Evolutionary conservation across 2,888 invertebrate species (phyloP).

Genomic region (Tipula confusa): DNA sequence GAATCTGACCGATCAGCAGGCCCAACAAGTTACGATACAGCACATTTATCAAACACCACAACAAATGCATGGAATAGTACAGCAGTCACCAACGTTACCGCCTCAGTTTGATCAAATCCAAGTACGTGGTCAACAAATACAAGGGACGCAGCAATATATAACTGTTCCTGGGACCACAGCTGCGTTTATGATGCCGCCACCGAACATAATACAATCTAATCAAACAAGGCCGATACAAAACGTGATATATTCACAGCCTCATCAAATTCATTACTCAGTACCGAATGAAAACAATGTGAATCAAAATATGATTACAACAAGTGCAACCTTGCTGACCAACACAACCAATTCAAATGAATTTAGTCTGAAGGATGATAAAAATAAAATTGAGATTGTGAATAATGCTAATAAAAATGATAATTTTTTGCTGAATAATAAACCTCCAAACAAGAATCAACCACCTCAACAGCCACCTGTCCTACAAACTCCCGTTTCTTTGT

Average conservation of each 20-base stretch:
- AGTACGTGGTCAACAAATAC: slow-evolving; percentile 35
- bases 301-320: slow-evolving; percentile 32
- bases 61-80: slow-evolving; percentile 37
- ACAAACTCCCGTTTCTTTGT: slow-evolving; percentile 33
- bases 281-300: slow-evolving; percentile 33
- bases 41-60: slow-evolving; percentile 38
- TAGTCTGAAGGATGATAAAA: not conserved
- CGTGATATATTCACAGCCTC: slow-evolving; percentile 32
- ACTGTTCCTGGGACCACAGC: slow-evolving; percentile 39
- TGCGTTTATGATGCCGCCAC: slow-evolving; percentile 40
- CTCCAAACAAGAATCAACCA: not conserved
- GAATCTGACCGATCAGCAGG: slow-evolving; percentile 33
- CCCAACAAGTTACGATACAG: slow-evolving; percentile 38
- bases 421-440: not conserved
- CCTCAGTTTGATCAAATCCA: slow-evolving; percentile 34
- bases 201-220: slow-evolving; percentile 37
- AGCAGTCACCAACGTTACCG: slow-evolving; percentile 33
- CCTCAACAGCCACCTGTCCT: slow-evolving; percentile 20
- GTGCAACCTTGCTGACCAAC: not conserved
- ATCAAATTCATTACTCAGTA: slow-evolving; percentile 30
- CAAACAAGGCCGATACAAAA: slow-evolving; percentile 36
- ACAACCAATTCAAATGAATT: not conserved
- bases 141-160: slow-evolving; percentile 38
- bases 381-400: not conserved
- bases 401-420: not conserved